phyloP scores from a whole-genome alignment of 2,113 vertebrate genomes.

The Nycticorax nycticorax region DNA sequence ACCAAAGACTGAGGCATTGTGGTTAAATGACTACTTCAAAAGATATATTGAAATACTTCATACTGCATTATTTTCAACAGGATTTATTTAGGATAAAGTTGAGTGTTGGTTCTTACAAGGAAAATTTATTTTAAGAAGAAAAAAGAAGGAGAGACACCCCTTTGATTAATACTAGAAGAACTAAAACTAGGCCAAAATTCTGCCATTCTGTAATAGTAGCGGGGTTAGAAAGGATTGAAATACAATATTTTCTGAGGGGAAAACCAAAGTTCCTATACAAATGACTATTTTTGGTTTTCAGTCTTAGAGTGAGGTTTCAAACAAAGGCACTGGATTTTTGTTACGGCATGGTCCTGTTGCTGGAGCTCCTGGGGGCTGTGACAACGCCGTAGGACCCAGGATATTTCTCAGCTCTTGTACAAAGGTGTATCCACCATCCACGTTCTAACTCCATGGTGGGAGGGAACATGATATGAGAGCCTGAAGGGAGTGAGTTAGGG shows the following conservation, averaged over 20 bases:
- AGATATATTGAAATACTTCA: background rate
- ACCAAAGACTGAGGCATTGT: background rate
- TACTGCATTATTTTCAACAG: background rate
- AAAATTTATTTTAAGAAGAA: background rate
- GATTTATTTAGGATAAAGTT: constrained; percentile 11
- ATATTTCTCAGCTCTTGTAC: background rate
- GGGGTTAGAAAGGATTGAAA: background rate
- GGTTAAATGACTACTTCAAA: background rate
- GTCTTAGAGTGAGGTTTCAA: background rate
- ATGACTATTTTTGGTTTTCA: background rate
- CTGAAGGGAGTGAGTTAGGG: background rate
- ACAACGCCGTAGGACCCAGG: background rate
- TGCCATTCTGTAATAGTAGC: background rate
- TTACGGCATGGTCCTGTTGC: background rate
- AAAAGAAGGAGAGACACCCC: background rate
- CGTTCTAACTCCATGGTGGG: background rate
- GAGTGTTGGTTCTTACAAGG: background rate
- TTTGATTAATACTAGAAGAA: background rate
- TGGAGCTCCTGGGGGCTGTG: background rate
- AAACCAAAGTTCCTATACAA: background rate
- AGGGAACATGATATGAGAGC: background rate
- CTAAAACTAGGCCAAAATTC: background rate
- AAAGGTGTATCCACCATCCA: background rate
- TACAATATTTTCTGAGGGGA: background rate
- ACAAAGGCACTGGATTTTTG: background rate